Conservation (phyloP, 2,888 invertebrate genomes). For the Euplagia quadripunctaria region DNA sequence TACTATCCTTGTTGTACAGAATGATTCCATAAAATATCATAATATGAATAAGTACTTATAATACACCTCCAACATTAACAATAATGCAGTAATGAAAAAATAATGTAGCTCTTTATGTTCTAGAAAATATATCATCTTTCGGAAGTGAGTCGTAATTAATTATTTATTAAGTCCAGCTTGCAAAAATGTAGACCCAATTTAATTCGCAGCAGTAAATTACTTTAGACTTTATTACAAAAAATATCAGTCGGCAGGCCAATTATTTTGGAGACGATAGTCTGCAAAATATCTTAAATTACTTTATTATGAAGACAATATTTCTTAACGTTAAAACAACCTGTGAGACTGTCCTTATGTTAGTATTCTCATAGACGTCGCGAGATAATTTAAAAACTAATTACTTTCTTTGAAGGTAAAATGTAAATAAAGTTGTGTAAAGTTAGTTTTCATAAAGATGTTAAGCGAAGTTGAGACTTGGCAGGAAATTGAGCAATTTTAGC, state of each 20-base stretch:
- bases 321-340: constrained; percentile 17
- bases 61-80: neutral
- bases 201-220: constrained; percentile 17
- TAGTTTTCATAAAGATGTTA: constrained; percentile 80
- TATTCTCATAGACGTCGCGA: constrained; percentile 47
- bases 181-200: constrained; percentile 14
- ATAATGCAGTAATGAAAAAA: neutral
- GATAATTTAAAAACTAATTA: constrained; percentile 74
- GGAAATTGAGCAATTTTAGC: constrained; percentile 81
- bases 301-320: constrained; percentile 33
- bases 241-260: constrained; percentile 22
- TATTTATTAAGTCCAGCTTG: constrained; percentile 15
- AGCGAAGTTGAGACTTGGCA: constrained; percentile 72
- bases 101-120: constrained; percentile 1
- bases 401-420: constrained; percentile 70
- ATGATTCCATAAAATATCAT: too few relatives aligned
- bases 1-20: too few relatives aligned
- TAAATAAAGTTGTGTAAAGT: constrained; percentile 73
- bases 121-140: neutral
- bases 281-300: constrained; percentile 30
- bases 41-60: too few relatives aligned
- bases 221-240: constrained; percentile 25
- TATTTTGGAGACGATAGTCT: constrained; percentile 28
- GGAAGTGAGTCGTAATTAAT: constrained; percentile 16
- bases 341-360: constrained; percentile 38